Conservation (phyloP, 1,140 invertebrate genomes). For the Aleiodes sp. region DNA sequence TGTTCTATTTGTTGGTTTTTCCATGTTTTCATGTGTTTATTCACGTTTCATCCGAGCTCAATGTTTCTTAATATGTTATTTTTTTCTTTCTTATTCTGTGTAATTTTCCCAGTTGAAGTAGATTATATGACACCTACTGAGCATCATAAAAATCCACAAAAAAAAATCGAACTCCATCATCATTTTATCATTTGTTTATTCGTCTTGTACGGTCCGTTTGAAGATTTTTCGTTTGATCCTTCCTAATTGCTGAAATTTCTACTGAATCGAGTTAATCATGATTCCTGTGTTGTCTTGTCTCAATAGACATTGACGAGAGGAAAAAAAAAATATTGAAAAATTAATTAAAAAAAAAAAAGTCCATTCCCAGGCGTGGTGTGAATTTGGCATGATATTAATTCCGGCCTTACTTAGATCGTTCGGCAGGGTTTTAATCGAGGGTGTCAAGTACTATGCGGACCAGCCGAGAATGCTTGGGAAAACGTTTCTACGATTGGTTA, state of each 20-base stretch:
- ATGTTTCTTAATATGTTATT: constrained; percentile 23
- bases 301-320: background rate
- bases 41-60: background rate
- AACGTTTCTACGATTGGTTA: constrained; percentile 84
- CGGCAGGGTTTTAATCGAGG: constrained; percentile 89
- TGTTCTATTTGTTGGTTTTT: constrained; percentile 23
- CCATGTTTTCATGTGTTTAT: background rate
- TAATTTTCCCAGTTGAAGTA: background rate
- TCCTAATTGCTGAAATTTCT: background rate
- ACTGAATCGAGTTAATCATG: background rate
- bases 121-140: background rate
- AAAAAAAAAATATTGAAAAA: too few species aligned
- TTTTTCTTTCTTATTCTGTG: constrained; percentile 3
- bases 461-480: constrained; percentile 87
- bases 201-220: background rate
- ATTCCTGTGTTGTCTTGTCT: background rate
- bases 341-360: background rate
- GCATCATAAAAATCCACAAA: background rate
- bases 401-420: constrained; percentile 67
- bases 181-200: background rate
- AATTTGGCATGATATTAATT: constrained; percentile 64
- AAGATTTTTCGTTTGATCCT: background rate
- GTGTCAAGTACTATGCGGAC: constrained; percentile 90
- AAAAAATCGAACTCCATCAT: background rate
- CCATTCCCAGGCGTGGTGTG: constrained; percentile 52